Base-by-base conservation (phyloP, 2,797 vertebrate genomes). In the Rhinatrema bivittatum region DNA sequence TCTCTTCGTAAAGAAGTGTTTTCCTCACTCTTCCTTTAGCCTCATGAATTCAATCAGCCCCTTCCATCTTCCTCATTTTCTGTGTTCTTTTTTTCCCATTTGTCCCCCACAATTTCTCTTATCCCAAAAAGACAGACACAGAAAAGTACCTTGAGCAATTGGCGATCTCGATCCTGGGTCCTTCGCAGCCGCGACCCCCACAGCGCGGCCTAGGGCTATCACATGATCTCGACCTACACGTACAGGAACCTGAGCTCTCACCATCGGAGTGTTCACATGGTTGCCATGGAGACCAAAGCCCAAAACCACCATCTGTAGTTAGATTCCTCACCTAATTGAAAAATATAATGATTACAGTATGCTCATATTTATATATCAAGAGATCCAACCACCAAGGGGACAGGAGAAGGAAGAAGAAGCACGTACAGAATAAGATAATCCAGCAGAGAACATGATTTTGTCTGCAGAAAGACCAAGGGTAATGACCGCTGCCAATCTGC, bases 271-370 rank as follows among this genome's bases (percentile, higher is more conserved):
- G 91, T 65, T 87, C 91, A 58, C 96, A 99, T 1, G 83, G 82
- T 71, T 96, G 92, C 96, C 96, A 99, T 3, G 80, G 71, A 20
- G 90, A 86, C 96, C 95, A 99, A 1, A 82, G 73, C 15, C 96
- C 91, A 3, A 96, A 49, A 42, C 70, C 84, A 1, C 96, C 96
- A 23, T 93, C 82, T 32, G 59, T 78, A 10, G 91, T 98, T 79
- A 97, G 77, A 52, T 98, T 98, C 56, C 84, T 79, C 41, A 94
- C 77, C 96, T 99, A 76, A 43, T 61, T 70, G 19, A 34, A 15
- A 46, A 42, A 55, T 44, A 47, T 52, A 27, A 35, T 51, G 13
- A 51, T 49, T 53, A 54, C 29, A 18, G 24, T 20, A 39, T 50
- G 49, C 54, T 60, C 59, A 39, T 34, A 43, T 46, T 62, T 54